Evolutionary conservation across 2,113 vertebrate genomes (phyloP), one percentile per base, ranked within the genome.

Genomic region (Ploceus nigricollis): DNA sequence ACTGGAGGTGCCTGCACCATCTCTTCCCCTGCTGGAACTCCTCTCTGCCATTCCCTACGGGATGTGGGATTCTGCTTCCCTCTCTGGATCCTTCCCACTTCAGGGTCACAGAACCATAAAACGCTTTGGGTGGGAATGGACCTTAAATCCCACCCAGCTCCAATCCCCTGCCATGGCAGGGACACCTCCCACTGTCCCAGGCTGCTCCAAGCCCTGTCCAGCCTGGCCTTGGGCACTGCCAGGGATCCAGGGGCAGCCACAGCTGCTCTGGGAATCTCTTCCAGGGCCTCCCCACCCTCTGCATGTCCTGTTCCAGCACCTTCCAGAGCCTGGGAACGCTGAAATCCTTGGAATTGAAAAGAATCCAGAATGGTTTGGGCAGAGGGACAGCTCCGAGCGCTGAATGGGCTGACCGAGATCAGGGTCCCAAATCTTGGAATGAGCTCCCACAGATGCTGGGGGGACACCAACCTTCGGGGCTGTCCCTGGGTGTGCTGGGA

Each of bases 111-210:
- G 54, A 37, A n/a, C 14, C 23, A 15, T 12, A 51, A 40, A 58
- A 31, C 27, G 28, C 2, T 50, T 61, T 40, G 28, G 22, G 22
- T 61, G 30, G 17, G 35, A 15, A 61, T 1, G 35, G 35, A 27
- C 3, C 2, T 40, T 7, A 50, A 50, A 33, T 5, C 35, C 35
- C 57, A 15, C 0, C 12, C 54, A 30, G 25, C 14, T 3, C n/a
- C n/a, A n/a, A n/a, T n/a, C 23, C 18, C 18, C 65, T 35, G 24
- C 31, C 40, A 4, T 22, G 71, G 31, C 72, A 60, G 72, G 56
- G 72, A 31, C 56, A 14, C 5, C 16, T 77, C 11, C 73, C 44
- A 31, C 4, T 50, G 45, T 20, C 10, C 73, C 40, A 44, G 51
- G 51, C n/a, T 24, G 28, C 69, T 42, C 11, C 68, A 7, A 54